These are phyloP conservation scores for Dasypolia templi DNA, from an alignment of 2,888 invertebrate species.

Conservation along the genomic window DNA sequence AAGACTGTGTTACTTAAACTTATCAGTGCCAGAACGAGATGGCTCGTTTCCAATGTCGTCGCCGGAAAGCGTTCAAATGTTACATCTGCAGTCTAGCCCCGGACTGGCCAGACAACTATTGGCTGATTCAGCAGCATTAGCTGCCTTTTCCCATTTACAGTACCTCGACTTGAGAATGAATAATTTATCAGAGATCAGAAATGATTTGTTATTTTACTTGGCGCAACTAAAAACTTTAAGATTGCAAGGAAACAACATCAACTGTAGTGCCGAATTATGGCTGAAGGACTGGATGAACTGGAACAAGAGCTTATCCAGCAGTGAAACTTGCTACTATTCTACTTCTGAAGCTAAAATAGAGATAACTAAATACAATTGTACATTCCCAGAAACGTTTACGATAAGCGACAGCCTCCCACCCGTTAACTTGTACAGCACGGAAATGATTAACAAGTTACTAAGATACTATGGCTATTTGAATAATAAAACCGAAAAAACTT, in stretches of 20 bases:
- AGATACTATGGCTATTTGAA: constrained; percentile 87
- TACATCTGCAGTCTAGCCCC: constrained; percentile 94
- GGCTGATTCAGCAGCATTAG: constrained; percentile 93
- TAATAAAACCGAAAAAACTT: constrained; percentile 84
- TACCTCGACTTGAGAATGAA: constrained; percentile 93
- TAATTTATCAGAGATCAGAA: constrained; percentile 89
- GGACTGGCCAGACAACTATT: constrained; percentile 93
- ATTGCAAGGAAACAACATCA: constrained; percentile 93
- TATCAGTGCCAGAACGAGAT: constrained; percentile 90
- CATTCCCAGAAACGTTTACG: constrained; percentile 88
- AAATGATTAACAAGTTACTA: constrained; percentile 88
- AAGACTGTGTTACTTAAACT: constrained; percentile 92
- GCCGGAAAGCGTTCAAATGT: constrained; percentile 92
- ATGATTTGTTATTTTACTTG: constrained; percentile 92
- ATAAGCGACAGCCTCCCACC: constrained; percentile 88
- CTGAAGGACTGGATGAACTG: constrained; percentile 92
- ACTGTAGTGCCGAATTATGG: constrained; percentile 93
- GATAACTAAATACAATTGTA: constrained; percentile 87
- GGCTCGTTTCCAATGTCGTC: constrained; percentile 93
- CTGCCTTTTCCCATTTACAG: constrained; percentile 93
- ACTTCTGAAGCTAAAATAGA: constrained; percentile 85
- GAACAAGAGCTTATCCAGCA: constrained; percentile 82
- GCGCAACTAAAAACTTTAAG: constrained; percentile 92
- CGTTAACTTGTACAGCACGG: constrained; percentile 88
- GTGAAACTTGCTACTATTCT: constrained; percentile 87